Percentiles rank a stretch among this genome's conserved stretches.
These are phyloP conservation scores for Prietella phreatophila DNA, from an alignment of 2,113 vertebrate genomes.

Conservation along the genomic window DNA sequence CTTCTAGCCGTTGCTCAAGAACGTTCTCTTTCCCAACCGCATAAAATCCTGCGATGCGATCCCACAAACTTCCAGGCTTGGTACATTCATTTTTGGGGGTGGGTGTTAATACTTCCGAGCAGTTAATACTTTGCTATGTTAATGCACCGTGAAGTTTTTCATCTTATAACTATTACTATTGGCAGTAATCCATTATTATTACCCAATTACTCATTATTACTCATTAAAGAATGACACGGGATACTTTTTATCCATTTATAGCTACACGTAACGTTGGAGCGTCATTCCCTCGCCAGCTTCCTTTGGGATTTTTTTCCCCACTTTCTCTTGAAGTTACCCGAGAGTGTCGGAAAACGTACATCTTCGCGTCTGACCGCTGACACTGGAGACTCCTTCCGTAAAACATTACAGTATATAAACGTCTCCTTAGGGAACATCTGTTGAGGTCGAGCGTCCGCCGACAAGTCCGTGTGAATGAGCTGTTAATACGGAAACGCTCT, in stretches of 20 bases:
- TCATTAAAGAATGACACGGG: too few species aligned
- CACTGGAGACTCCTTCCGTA: neutral
- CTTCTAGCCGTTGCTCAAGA: conserved; percentile 15
- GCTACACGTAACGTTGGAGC: neutral
- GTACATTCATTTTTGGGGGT: conserved; percentile 6
- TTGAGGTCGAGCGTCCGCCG: neutral
- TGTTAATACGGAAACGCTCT: neutral
- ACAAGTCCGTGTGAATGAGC: neutral
- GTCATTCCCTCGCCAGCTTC: too few species aligned
- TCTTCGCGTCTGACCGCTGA: neutral
- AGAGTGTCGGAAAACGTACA: neutral
- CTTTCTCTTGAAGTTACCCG: neutral
- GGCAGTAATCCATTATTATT: neutral
- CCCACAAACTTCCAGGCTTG: conserved; percentile 22
- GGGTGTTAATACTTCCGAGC: conserved; percentile 39
- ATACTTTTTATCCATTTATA: neutral
- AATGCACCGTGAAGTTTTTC: conserved; percentile 25
- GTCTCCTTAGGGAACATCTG: neutral
- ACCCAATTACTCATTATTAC: too few species aligned
- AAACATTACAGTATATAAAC: neutral
- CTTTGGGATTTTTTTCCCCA: too few species aligned
- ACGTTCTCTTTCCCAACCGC: conserved; percentile 36
- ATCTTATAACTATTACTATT: too few species aligned
- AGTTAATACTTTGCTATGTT: conserved; percentile 30
- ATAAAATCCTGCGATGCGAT: conserved; percentile 1